Base-by-base conservation (phyloP, 2,113 vertebrate species). In the Bostrychus sinensis region DNA sequence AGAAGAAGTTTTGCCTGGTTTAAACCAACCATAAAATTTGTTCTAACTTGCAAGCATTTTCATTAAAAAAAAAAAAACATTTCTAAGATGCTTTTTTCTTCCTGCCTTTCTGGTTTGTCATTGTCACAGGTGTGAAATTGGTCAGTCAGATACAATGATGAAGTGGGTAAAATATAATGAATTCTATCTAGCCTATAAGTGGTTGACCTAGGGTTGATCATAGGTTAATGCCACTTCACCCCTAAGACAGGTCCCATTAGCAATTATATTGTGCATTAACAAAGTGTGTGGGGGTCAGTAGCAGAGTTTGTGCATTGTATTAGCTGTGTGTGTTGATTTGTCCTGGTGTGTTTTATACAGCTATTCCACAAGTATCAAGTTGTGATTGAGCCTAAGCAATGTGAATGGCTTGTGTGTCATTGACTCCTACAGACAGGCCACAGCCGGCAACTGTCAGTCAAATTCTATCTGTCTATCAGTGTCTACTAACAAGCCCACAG, bases 181-280 rank as follows among this genome's bases (percentile, higher is more conserved):
- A 89, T 89, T 89, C 85, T 82, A 82, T 80, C 71, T 62, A 26
- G 63, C 61, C 72, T 45, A 54, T 87, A 86, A 88, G 82, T 86
- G 86, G 80, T 82, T 85, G 84, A 87, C 86, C 89, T 72, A 38
- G 70, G 81, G 83, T 85, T 89, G 86, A 89, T 87, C 83, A 77
- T 56, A 83, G 90, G 86, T 90, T 89, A 90, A 90, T 86, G 82
- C 72, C 83, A 78, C 85, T 80, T 86, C 83, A 88, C 84, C 84
- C 53, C 80, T 57, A 80, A 87, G 89, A 86, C 87, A 87, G 84
- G 56, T 82, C 75, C 80, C 79, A 90, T 89, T 89, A 91, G 87
- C 81, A 89, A 81, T 87, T 87, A 87, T 88, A 90, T 83, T 91
- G 81, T 82, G 81, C 75, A 82, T 89, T 84, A 77, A 78, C 63